Percentiles rank a stretch among this genome's conserved stretches.
phyloP scores from a whole-genome alignment of 2,113 vertebrate genomes.

The Sarotherodon lohbergeri region DNA sequence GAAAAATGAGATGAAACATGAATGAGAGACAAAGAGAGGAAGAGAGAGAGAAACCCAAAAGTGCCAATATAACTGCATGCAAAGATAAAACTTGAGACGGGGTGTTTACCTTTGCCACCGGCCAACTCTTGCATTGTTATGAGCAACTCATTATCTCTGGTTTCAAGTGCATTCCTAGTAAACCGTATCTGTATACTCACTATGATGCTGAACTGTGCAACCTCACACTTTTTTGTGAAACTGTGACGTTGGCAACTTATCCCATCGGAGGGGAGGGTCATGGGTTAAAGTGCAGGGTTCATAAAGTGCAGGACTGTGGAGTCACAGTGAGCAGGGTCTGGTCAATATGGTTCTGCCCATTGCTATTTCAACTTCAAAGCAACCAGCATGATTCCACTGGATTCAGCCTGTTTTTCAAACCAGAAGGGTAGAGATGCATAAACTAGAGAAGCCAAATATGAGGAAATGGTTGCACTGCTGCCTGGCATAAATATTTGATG shows the following conservation, averaged over 20 bases:
- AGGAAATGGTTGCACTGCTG: conserved; percentile 42
- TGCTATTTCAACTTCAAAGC: conserved; percentile 56
- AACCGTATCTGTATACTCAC: not conserved
- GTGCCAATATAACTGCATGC: not conserved
- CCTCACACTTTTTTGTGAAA: not conserved
- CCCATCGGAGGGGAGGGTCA: not conserved
- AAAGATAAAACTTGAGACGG: conserved; percentile 21
- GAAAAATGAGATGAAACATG: not conserved
- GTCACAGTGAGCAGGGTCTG: conserved; percentile 32
- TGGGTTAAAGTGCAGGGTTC: conserved; percentile 29
- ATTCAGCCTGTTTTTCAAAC: conserved; percentile 45
- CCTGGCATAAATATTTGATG: conserved; percentile 1
- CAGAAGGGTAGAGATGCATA: conserved; percentile 2
- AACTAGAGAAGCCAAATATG: conserved; percentile 27
- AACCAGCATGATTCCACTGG: conserved; percentile 56
- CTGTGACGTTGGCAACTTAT: not conserved
- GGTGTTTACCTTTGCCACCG: conserved; percentile 5
- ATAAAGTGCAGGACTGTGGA: conserved; percentile 15
- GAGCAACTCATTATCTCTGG: conserved; percentile 15
- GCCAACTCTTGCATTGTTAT: not conserved
- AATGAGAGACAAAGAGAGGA: not conserved
- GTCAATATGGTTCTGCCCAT: conserved; percentile 34
- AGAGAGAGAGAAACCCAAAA: not conserved
- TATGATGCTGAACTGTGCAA: not conserved
- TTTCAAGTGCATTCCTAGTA: conserved; percentile 10